Evolutionary conservation across 2,797 vertebrate genomes (phyloP), one percentile per base, ranked within the genome.

Genomic region (Rhodeus uyekii): DNA sequence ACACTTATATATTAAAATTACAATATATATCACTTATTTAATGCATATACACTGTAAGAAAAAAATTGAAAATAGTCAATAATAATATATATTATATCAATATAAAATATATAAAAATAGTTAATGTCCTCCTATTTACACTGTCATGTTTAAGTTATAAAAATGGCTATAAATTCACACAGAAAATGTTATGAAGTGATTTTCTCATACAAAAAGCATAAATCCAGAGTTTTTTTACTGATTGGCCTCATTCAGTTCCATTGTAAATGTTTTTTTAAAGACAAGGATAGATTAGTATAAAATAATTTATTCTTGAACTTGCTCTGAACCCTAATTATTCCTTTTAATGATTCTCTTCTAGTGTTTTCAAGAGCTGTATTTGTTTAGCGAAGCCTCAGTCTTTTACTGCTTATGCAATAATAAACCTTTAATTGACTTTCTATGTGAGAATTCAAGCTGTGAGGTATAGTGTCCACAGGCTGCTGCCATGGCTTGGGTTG

Each of bases 401-500:
- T 61, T 76, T 76, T 29, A 76, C 38, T 61, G n/a, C 55, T 29
- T 60, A 48, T 27, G 39, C 42, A 64, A 77, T 18, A 77, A 36
- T 46, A 32, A 36, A 50, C 19, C 36, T 63, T 63, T 64, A 53
- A 42, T 55, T 63, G 55, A 64, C 24, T 50, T 61, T 64, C 50
- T 50, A 50, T 65, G 67, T 61, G 58, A 50, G 74, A 36, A 44
- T 39, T 83, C 22, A 19, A 78, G 55, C n/a, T 42, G 34, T 63
- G 38, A 81, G 44, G 29, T 81, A 64, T 71, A 61, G 32, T 71
- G 74, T 55, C 63, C 36, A 24, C 8, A 38, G 48, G 10, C 36
- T 48, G 10, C 36, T 48, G 74, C 38, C 53, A 72, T 61, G 36
- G 16, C 75, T 63, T 76, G 39, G 65, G 76, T 64, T 76, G 53